These are phyloP conservation scores for Limnephilus auricula DNA, from an alignment of 2,888 invertebrate genomes.

Conservation along the genomic window DNA sequence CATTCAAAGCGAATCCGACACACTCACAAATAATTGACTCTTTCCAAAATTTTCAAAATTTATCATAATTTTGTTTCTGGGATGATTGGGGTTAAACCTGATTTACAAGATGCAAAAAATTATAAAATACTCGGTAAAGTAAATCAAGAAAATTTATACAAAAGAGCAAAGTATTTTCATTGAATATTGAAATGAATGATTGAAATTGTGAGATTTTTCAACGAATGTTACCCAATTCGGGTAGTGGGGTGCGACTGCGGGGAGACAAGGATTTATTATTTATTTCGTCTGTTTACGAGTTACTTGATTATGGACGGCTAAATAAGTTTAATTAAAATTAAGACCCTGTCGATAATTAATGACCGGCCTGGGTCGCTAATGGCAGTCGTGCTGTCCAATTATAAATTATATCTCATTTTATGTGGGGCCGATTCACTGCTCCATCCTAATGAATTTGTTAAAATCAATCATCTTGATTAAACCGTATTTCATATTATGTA, in stretches of 20 bases:
- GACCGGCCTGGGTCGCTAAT: constrained; percentile 62
- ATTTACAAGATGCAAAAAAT: constrained; percentile 33
- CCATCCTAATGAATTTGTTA: constrained; percentile 50
- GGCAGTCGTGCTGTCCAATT: constrained; percentile 61
- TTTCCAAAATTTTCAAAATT: neutral
- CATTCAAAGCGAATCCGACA: neutral
- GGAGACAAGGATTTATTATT: constrained; percentile 16
- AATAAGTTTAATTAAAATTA: constrained; percentile 66
- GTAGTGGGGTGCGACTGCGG: neutral
- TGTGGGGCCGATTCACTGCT: constrained; percentile 35
- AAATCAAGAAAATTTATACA: constrained; percentile 11
- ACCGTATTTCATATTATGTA: constrained; percentile 2
- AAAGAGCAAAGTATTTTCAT: constrained; percentile 12
- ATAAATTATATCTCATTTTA: constrained; percentile 64
- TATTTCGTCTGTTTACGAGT: constrained; percentile 62
- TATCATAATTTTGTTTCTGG: neutral
- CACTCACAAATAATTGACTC: neutral
- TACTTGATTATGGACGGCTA: constrained; percentile 63
- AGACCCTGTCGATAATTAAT: constrained; percentile 66
- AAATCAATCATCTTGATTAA: constrained; percentile 46
- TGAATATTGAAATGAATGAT: neutral
- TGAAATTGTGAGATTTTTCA: neutral
- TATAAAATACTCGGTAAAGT: neutral
- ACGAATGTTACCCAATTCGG: neutral
- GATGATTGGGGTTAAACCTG: constrained; percentile 32